Conservation (phyloP, 2,888 invertebrate species). For the Caenorhabditis japonica region DNA sequence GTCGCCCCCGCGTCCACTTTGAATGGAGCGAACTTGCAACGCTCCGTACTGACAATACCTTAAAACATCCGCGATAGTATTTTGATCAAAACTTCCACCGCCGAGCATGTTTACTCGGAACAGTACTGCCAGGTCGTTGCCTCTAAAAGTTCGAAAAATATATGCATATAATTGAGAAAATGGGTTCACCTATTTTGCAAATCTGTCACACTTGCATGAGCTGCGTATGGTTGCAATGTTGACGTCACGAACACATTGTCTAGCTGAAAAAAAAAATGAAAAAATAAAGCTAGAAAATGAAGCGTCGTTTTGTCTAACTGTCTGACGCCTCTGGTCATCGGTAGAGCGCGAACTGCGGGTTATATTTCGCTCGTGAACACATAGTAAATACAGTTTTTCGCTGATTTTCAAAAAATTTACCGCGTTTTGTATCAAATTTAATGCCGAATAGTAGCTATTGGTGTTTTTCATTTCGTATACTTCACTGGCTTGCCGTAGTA, state of each 20-base stretch:
- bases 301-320: too few relatives aligned
- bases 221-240: constrained; percentile 38
- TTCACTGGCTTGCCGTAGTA: constrained; percentile 53
- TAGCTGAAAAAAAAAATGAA: constrained; percentile 27
- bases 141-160: too few relatives aligned
- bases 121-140: constrained; percentile 50
- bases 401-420: constrained; percentile 18
- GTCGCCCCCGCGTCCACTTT: too few relatives aligned
- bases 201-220: constrained; percentile 42
- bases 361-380: too few relatives aligned
- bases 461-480: constrained; percentile 48
- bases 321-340: too few relatives aligned
- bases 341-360: too few relatives aligned
- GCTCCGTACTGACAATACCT: too few relatives aligned
- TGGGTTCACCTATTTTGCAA: constrained; percentile 56
- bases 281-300: too few relatives aligned
- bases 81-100: constrained; percentile 34
- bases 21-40: too few relatives aligned
- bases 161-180: too few relatives aligned
- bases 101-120: constrained; percentile 46
- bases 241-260: constrained; percentile 50
- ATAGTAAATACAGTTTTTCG: background rate
- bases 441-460: constrained; percentile 29
- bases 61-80: constrained; percentile 36
- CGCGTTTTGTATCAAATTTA: constrained; percentile 53